Conservation (phyloP, 2,797 vertebrate genomes). For the Sebastes glaucus region DNA sequence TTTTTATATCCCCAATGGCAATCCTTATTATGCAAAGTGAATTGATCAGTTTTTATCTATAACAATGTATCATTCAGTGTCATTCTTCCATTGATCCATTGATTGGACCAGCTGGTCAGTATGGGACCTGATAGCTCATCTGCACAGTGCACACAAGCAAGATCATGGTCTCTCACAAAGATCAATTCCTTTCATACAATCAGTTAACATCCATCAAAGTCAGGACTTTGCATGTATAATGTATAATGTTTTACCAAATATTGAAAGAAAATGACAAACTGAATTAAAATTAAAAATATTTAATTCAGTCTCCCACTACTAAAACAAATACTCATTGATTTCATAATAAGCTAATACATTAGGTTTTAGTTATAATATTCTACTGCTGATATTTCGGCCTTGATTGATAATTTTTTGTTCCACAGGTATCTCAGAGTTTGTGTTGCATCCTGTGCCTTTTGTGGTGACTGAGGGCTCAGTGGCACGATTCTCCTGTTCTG, state of each 20-base stretch:
- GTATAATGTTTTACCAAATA: constrained; percentile 5
- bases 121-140: constrained; percentile 56
- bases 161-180: constrained; percentile 43
- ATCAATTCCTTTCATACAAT: constrained; percentile 62
- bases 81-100: constrained; percentile 80
- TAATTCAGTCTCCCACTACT: background rate
- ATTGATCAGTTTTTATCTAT: constrained; percentile 73
- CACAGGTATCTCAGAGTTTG: constrained; percentile 90
- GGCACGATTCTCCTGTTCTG: constrained; percentile 91
- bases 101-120: constrained; percentile 75
- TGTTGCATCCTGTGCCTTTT: constrained; percentile 87
- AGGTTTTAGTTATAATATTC: background rate
- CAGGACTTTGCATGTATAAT: constrained; percentile 47
- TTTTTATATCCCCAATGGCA: background rate
- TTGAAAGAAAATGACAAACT: background rate
- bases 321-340: background rate
- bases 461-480: constrained; percentile 88
- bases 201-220: constrained; percentile 60
- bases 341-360: background rate
- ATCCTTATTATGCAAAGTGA: constrained; percentile 38
- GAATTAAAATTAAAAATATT: background rate
- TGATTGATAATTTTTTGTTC: background rate
- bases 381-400: background rate
- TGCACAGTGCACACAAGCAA: constrained; percentile 69
- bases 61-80: constrained; percentile 75